These are phyloP conservation scores for Phrynocephalus versicolor DNA, from an alignment of 2,113 vertebrate species.

Conservation along the genomic window DNA sequence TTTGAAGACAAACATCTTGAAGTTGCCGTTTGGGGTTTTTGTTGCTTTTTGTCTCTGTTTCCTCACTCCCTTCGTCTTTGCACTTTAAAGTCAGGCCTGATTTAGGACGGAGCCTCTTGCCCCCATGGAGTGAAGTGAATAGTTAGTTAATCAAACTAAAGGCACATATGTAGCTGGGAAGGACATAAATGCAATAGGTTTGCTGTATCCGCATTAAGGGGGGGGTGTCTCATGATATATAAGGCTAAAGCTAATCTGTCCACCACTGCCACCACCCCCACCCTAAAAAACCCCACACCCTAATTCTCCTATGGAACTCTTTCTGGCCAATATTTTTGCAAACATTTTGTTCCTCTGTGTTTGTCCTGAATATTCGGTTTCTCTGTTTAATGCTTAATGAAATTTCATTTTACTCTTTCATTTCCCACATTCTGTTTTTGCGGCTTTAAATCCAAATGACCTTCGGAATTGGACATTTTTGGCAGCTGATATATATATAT, in stretches of 20 bases:
- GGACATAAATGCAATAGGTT: fast-evolving
- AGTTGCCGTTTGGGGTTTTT: constrained; percentile 5
- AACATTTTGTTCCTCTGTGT: not conserved
- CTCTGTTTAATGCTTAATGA: not conserved
- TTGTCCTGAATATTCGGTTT: not conserved
- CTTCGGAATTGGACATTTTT: not conserved
- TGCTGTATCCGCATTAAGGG: not conserved
- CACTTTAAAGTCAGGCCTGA: not conserved
- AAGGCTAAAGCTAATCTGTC: not conserved
- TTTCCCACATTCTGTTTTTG: not conserved
- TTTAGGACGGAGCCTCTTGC: constrained; percentile 25
- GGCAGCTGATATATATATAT: not conserved
- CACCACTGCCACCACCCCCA: not conserved
- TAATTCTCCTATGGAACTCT: not conserved
- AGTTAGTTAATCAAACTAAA: not conserved
- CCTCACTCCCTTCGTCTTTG: not conserved
- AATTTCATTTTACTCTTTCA: not conserved
- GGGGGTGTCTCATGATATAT: not conserved
- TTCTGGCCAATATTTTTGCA: not conserved
- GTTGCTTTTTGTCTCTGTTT: constrained; percentile 45
- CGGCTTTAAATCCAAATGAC: not conserved
- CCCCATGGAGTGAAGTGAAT: not conserved
- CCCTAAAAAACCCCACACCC: too few relatives aligned
- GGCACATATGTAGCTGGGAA: not conserved
- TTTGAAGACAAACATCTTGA: constrained; percentile 68